Percentiles rank a stretch among this genome's conserved stretches.
phyloP scores from a whole-genome alignment of 2,797 vertebrate genomes.

The Rhodeus uyekii region DNA sequence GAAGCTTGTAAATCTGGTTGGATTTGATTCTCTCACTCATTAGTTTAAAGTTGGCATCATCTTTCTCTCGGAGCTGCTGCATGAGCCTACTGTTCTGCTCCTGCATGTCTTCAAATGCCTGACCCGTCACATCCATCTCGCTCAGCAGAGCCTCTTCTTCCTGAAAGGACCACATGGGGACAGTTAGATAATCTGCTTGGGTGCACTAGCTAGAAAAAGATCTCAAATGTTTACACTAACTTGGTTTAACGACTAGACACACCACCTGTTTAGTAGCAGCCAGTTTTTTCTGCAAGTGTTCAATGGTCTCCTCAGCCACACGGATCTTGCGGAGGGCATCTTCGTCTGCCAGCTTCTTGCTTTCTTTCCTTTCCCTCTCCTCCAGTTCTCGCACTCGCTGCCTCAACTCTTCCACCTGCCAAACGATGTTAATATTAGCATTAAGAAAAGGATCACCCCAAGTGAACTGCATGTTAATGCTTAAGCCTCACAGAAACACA shows the following conservation, averaged over 20 bases:
- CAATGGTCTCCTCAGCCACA: conserved; percentile 89
- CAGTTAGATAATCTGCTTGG: not conserved
- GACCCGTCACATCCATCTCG: conserved; percentile 92
- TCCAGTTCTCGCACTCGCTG: conserved; percentile 86
- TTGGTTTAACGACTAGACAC: not conserved
- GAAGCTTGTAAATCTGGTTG: conserved; percentile 94
- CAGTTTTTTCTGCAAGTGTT: conserved; percentile 91
- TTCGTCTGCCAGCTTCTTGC: conserved; percentile 92
- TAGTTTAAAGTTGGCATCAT: conserved; percentile 93
- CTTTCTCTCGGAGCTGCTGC: conserved; percentile 91
- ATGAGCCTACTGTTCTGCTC: conserved; percentile 92
- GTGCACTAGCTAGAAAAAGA: not conserved
- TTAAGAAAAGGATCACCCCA: not conserved
- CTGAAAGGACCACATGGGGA: conserved; percentile 60
- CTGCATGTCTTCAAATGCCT: conserved; percentile 96
- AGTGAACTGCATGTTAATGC: not conserved
- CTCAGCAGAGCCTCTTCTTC: conserved; percentile 90
- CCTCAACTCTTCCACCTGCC: conserved; percentile 86
- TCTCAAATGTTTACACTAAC: not conserved
- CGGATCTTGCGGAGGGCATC: conserved; percentile 90
- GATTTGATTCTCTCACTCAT: conserved; percentile 95
- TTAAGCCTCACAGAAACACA: not conserved
- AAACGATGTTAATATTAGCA: conserved; percentile 2
- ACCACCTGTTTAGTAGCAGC: conserved; percentile 94
- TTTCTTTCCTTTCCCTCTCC: conserved; percentile 89